Evolutionary conservation across 2,888 invertebrate genomes (phyloP).

Genomic region (Netelia virgata): DNA sequence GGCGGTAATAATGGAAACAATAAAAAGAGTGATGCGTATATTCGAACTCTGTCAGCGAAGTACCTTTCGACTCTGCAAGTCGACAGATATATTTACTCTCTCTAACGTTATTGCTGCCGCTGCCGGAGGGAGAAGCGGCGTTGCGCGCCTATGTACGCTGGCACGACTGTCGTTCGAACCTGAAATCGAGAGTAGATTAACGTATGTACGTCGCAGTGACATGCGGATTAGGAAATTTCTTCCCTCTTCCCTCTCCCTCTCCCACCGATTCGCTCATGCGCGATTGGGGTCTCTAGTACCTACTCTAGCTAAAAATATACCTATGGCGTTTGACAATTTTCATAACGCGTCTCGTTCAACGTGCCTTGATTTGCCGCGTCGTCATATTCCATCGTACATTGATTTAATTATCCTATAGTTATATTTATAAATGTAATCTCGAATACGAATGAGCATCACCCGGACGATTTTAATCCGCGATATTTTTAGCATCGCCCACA

Average conservation of each 20-base stretch:
- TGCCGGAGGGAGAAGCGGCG: slow-evolving; percentile 14
- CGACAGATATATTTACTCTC: slow-evolving; percentile 2
- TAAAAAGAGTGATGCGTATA: background rate
- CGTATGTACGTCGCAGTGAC: slow-evolving; percentile 49
- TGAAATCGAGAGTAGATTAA: slow-evolving; percentile 60
- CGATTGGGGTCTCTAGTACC: slow-evolving; percentile 46
- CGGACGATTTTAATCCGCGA: slow-evolving; percentile 41
- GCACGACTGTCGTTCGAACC: slow-evolving; percentile 18
- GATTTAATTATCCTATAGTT: slow-evolving; percentile 42
- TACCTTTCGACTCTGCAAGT: slow-evolving; percentile 38
- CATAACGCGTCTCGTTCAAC: slow-evolving; percentile 57
- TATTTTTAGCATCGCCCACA: slow-evolving; percentile 38
- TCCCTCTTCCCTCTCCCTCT: background rate
- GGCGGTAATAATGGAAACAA: background rate
- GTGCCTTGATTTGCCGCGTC: slow-evolving; percentile 27
- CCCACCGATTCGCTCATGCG: slow-evolving; percentile 30
- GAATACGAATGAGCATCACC: slow-evolving; percentile 16
- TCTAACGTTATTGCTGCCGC: background rate
- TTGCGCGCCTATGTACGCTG: background rate
- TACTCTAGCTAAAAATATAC: slow-evolving; percentile 47
- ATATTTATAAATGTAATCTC: slow-evolving; percentile 39
- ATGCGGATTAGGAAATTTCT: slow-evolving; percentile 54
- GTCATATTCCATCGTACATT: slow-evolving; percentile 30
- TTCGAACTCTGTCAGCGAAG: slow-evolving; percentile 14
- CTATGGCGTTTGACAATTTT: slow-evolving; percentile 55